These are phyloP conservation scores for Drosophila recens DNA, from an alignment of 2,888 invertebrate genomes.

Conservation along the genomic window DNA sequence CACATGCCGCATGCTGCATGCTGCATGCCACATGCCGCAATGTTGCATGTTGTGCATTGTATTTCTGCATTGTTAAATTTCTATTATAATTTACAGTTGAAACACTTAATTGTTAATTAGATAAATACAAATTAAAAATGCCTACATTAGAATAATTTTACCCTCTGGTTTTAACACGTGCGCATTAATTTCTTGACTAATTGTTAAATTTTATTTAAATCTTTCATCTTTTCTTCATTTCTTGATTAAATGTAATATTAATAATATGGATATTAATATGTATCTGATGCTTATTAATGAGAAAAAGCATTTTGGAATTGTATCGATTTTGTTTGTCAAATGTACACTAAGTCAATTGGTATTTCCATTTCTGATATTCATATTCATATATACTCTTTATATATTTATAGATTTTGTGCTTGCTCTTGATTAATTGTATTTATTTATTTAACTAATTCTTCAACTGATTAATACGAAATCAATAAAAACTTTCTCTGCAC, in stretches of 20 bases:
- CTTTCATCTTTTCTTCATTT: conserved; percentile 30
- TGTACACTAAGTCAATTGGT: conserved; percentile 57
- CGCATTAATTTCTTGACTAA: conserved; percentile 48
- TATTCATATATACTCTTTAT: conserved; percentile 25
- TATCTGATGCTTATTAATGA: conserved; percentile 43
- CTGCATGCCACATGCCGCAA: conserved; percentile 51
- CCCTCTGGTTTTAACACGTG: conserved; percentile 73
- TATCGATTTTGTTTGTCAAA: conserved; percentile 37
- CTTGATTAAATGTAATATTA: conserved; percentile 55
- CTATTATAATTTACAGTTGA: conserved; percentile 73
- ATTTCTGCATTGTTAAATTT: conserved; percentile 37
- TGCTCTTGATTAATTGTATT: conserved; percentile 46
- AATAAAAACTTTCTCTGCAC: conserved; percentile 51
- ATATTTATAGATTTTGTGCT: conserved; percentile 45
- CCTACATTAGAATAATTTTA: conserved; percentile 60
- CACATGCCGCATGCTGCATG: conserved; percentile 55
- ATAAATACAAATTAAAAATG: conserved; percentile 69
- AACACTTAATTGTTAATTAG: conserved; percentile 65
- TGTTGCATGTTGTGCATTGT: conserved; percentile 19
- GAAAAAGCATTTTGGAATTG: conserved; percentile 58
- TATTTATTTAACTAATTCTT: conserved; percentile 69
- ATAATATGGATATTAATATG: conserved; percentile 53
- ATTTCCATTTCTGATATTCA: conserved; percentile 29
- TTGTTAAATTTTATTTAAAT: conserved; percentile 67
- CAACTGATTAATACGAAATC: conserved; percentile 45